These are phyloP conservation scores for Tauraco erythrolophus DNA, from an alignment of 2,113 vertebrate species.

Conservation along the genomic window DNA sequence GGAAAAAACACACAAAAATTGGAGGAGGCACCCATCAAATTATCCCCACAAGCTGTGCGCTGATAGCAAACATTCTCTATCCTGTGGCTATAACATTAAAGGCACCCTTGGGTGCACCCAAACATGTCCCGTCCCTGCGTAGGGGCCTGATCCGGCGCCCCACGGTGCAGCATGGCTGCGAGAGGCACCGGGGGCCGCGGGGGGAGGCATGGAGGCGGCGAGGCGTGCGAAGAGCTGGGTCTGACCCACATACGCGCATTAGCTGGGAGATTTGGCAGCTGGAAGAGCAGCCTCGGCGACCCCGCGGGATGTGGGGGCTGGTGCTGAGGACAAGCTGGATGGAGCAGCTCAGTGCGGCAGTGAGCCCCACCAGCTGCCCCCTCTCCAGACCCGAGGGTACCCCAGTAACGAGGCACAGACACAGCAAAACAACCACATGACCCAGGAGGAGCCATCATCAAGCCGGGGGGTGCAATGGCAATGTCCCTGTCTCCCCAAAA, in stretches of 20 bases:
- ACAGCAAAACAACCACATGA: accelerated
- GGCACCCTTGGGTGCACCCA: not conserved
- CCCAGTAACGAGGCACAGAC: accelerated
- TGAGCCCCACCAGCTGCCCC: accelerated
- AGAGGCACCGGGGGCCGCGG: accelerated
- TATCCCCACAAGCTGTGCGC: not conserved
- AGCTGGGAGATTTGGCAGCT: not conserved
- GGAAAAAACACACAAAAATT: not conserved
- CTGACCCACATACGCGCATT: not conserved
- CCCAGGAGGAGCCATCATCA: accelerated
- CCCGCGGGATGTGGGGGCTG: not conserved
- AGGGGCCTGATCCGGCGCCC: accelerated
- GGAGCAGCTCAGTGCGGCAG: accelerated
- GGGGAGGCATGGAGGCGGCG: not conserved
- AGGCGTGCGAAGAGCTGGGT: accelerated
- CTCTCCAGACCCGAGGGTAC: accelerated
- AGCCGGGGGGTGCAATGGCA: accelerated
- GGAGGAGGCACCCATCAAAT: not conserved
- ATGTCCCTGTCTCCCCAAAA: accelerated
- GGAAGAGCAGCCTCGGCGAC: not conserved
- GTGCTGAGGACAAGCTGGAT: accelerated
- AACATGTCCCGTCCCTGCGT: accelerated
- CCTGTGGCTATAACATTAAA: accelerated
- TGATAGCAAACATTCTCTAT: not conserved
- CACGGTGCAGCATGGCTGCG: accelerated